Evolutionary conservation across 2,113 vertebrate genomes (phyloP), one percentile per base, ranked within the genome.

Genomic region (Gila orcuttii): DNA sequence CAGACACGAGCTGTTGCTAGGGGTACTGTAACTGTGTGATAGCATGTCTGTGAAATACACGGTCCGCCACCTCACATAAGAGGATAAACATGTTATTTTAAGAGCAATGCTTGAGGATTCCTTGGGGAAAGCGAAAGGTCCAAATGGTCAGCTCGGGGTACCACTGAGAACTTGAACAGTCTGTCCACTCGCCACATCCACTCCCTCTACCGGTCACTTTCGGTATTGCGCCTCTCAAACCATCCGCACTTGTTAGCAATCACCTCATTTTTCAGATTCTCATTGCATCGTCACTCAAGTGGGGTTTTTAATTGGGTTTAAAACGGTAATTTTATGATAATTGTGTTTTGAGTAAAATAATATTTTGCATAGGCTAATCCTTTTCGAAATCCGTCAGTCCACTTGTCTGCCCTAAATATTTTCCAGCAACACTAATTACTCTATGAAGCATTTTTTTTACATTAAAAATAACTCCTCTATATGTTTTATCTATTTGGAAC

Each of bases 201-300:
- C 85, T 1, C 87, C 86, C 88, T 78, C 93, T 89, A 79, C 80
- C 3, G 90, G 3, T 36, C 4, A 47, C 62, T 1, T 0, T 6
- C 5, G 0, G 31, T 75, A 90, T 0, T 79, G 74, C 88, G 28
- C 25, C 45, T 50, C 55, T 23, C 33, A 59, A 79, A 39, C 23
- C 33, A 79, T 60, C 59, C 25, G 39, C 25, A 64, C 79, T 82
- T 82, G 42, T 50, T 82, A 33, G 19, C 62, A 82, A 52, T 81
- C 39, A 81, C 55, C 15, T 42, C 0, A 7, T 13, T 17, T 36
- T 62, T 47, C 79, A 47, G 79, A n/a, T 39, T 28, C 19, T 28
- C 45, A 82, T 36, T 52, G 62, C 25, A 82, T 82, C 25, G 52
- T 82, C 47, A 42, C 21, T 31, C 3, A 69, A 55, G 19, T n/a